Percentiles rank a stretch among this genome's conserved stretches.
These are phyloP conservation scores for Neogale vison DNA, from an alignment of 2,113 vertebrate genomes.

Conservation along the genomic window DNA sequence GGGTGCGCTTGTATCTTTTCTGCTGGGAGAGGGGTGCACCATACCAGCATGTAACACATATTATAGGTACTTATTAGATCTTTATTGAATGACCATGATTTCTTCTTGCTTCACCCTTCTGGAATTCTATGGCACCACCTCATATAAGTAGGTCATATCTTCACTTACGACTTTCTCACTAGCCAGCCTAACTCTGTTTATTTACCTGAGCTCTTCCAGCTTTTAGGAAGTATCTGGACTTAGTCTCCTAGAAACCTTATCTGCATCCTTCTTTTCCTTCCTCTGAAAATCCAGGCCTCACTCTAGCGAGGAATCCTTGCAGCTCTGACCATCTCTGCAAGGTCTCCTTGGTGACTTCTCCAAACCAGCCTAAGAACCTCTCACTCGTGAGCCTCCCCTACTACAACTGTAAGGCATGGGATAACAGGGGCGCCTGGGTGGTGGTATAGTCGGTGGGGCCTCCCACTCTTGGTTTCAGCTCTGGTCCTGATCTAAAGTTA, in stretches of 20 bases:
- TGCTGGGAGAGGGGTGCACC: not conserved
- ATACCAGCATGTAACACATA: not conserved
- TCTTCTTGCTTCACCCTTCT: not conserved
- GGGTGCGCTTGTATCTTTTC: not conserved
- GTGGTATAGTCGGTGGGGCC: no score
- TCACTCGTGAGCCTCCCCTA: not conserved
- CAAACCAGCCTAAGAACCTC: not conserved
- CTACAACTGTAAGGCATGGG: not conserved
- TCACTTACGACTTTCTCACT: not conserved
- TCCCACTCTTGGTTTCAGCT: no score
- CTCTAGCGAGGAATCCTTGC: not conserved
- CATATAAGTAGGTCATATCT: not conserved
- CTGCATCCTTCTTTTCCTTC: not conserved
- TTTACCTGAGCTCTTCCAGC: not conserved
- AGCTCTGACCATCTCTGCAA: not conserved
- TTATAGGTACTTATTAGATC: not conserved
- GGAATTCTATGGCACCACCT: not conserved
- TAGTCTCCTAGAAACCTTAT: not conserved
- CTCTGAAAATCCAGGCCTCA: not conserved
- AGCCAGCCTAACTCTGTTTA: not conserved
- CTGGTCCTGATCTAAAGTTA: not conserved
- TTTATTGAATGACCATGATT: not conserved
- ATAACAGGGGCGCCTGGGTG: no score
- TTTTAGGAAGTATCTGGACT: not conserved
- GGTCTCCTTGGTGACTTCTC: not conserved